These are phyloP conservation scores for Lethenteron reissneri DNA, from an alignment of 2,113 vertebrate species.

Conservation along the genomic window DNA sequence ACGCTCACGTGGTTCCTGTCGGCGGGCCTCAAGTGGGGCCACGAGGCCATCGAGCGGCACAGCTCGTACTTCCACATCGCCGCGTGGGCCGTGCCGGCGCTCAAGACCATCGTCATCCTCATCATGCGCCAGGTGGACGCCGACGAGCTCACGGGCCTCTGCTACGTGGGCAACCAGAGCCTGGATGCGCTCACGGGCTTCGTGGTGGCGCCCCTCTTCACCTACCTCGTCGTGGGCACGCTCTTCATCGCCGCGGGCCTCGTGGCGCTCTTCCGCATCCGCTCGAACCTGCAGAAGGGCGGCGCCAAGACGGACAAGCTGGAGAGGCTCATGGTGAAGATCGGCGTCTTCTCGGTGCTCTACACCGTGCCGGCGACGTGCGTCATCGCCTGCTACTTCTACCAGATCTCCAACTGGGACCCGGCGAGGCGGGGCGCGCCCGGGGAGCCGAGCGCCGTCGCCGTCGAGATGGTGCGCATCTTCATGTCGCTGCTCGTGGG, in stretches of 20 bases:
- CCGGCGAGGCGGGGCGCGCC: conserved; percentile 43
- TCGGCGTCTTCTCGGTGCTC: conserved; percentile 90
- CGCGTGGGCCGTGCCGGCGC: conserved; percentile 84
- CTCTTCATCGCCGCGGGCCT: conserved; percentile 83
- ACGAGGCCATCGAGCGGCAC: conserved; percentile 97
- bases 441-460: conserved; percentile 55
- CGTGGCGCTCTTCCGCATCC: conserved; percentile 89
- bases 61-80: conserved; percentile 98
- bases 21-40: conserved; percentile 91
- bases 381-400: conserved; percentile 90
- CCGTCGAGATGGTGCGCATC: conserved; percentile 87
- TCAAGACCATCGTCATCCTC: conserved; percentile 93
- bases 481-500: conserved; percentile 92
- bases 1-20: conserved; percentile 96
- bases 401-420: conserved; percentile 79
- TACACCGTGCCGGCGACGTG: conserved; percentile 89
- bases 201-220: conserved; percentile 78
- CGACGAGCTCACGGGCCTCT: conserved; percentile 70
- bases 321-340: conserved; percentile 94
- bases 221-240: conserved; percentile 81
- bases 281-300: conserved; percentile 93
- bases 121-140: conserved; percentile 93
- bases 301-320: conserved; percentile 95
- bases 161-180: conserved; percentile 84
- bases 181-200: conserved; percentile 82